phyloP scores from a whole-genome alignment of 2,113 vertebrate genomes.

The Indicator indicator region DNA sequence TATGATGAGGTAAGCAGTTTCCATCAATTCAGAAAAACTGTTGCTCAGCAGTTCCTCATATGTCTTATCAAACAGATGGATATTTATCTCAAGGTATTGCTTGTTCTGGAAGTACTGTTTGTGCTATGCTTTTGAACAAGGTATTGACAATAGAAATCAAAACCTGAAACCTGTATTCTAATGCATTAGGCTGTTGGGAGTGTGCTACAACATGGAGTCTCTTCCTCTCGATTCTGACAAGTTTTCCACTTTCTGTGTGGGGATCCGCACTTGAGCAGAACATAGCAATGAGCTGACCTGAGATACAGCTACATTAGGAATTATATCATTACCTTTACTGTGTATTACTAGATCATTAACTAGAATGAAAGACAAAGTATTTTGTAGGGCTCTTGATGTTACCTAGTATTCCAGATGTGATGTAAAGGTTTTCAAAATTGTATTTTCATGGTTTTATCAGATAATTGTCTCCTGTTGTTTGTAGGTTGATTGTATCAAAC shows the following conservation, averaged over 20 bases:
- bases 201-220: neutral
- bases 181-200: neutral
- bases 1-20: conserved; percentile 93
- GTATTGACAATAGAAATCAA: neutral
- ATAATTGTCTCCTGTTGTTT: neutral
- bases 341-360: neutral
- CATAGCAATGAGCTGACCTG: neutral
- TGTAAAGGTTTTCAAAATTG: neutral
- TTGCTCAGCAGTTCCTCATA: neutral
- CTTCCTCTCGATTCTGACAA: neutral
- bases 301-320: neutral
- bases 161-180: neutral
- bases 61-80: neutral
- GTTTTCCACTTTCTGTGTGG: neutral
- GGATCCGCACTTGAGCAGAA: neutral
- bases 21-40: neutral
- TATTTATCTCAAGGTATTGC: neutral
- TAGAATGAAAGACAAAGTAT: neutral
- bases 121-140: neutral
- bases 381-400: neutral
- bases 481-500: neutral
- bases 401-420: neutral
- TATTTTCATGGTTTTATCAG: neutral
- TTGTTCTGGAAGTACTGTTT: conserved; percentile 9
- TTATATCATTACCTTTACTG: neutral